phyloP scores from a whole-genome alignment of 2,113 vertebrate species.

The Nyctibius bracteatus region DNA sequence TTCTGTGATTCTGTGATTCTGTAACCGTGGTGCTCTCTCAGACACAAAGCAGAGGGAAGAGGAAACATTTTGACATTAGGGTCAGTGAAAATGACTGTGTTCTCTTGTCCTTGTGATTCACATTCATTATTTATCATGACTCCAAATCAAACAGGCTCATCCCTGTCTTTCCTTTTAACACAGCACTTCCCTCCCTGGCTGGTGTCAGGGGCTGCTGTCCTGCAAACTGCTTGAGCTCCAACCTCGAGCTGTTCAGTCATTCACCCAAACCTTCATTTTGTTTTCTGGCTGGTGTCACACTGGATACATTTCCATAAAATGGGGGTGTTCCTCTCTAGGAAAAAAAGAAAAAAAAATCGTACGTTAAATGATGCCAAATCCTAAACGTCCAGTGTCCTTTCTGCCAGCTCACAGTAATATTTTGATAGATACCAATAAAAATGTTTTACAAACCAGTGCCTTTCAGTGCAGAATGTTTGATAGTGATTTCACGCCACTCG shows the following conservation, averaged over 20 bases:
- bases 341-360: too few relatives aligned
- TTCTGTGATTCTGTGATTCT: too few relatives aligned
- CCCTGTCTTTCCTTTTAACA: background rate
- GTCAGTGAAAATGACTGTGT: background rate
- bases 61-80: background rate
- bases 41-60: background rate
- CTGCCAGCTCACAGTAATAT: background rate
- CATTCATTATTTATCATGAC: background rate
- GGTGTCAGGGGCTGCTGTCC: background rate
- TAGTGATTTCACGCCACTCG: background rate
- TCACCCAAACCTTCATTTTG: background rate
- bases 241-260: background rate
- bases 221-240: background rate
- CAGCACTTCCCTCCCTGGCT: background rate
- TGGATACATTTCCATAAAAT: background rate
- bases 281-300: background rate
- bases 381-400: background rate
- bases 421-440: background rate
- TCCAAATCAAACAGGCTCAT: background rate
- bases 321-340: background rate
- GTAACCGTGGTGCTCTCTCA: fast-evolving
- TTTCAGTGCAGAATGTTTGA: background rate
- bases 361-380: background rate
- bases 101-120: background rate
- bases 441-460: background rate